phyloP scores from a whole-genome alignment of 2,113 vertebrate species.

The Mola mola region DNA sequence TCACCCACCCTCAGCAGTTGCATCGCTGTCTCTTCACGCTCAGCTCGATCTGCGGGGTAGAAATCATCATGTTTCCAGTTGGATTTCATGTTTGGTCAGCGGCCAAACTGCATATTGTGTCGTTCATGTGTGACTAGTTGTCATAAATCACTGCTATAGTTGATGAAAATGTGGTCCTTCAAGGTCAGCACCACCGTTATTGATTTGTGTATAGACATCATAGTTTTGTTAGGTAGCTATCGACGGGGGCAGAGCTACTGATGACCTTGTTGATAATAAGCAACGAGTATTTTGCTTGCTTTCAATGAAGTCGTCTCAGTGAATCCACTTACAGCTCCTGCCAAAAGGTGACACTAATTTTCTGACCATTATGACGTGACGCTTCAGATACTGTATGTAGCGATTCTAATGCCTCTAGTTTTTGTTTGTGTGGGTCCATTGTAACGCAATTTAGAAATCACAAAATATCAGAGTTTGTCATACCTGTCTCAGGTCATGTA shows the following conservation, averaged over 20 bases:
- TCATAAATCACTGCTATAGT: conserved; percentile 10
- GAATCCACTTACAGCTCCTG: background rate
- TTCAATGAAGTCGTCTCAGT: background rate
- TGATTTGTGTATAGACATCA: background rate
- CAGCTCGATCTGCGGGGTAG: background rate
- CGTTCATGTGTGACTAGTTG: background rate
- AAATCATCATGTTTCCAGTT: background rate
- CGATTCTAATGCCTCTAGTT: too few species aligned
- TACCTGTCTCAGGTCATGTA: too few species aligned
- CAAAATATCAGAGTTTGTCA: too few species aligned
- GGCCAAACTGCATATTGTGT: background rate
- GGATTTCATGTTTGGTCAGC: background rate
- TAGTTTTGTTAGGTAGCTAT: rapidly evolving
- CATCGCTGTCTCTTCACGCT: background rate
- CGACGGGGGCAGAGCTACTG: rapidly evolving
- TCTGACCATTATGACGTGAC: background rate
- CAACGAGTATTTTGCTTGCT: background rate
- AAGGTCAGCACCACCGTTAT: conserved; percentile 67
- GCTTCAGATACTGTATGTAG: too few species aligned
- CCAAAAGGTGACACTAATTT: conserved; percentile 51
- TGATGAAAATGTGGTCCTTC: conserved; percentile 20
- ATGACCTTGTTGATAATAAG: background rate
- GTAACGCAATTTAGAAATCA: too few species aligned
- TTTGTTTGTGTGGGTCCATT: too few species aligned
- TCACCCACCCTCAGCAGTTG: conserved; percentile 7